Evolutionary conservation across 23 tunicate genomes (phyloP).

Genomic region (Ciona savignyi): DNA sequence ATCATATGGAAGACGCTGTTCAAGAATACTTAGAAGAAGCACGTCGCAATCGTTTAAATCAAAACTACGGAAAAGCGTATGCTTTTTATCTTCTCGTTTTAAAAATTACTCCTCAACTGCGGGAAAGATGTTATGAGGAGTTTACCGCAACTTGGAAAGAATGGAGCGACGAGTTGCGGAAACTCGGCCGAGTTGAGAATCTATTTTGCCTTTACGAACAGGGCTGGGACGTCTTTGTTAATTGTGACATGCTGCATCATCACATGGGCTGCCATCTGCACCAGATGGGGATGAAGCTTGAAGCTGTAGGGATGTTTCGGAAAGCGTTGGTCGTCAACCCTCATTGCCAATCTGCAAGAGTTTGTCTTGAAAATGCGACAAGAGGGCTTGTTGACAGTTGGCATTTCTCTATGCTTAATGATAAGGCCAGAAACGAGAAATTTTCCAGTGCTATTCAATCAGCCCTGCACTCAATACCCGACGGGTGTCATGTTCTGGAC

Average conservation of each 20-base stretch:
- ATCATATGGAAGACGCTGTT: background rate
- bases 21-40: constrained; percentile 24
- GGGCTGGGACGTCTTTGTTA: constrained; percentile 47
- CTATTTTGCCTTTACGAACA: constrained; percentile 60
- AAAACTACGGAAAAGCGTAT: constrained; percentile 73
- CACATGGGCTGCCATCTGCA: constrained; percentile 45
- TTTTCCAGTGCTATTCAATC: constrained; percentile 40
- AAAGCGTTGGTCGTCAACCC: constrained; percentile 28
- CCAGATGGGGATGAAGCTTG: constrained; percentile 30
- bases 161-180: constrained; percentile 51
- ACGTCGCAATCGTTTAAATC: constrained; percentile 10
- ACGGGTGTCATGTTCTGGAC: constrained; percentile 39
- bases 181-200: constrained; percentile 27
- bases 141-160: constrained; percentile 58
- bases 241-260: constrained; percentile 39
- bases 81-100: constrained; percentile 78
- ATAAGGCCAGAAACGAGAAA: constrained; percentile 27
- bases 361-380: constrained; percentile 61
- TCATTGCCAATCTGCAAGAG: constrained; percentile 16
- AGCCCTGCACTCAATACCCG: constrained; percentile 3
- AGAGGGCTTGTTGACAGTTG: constrained; percentile 73
- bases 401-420: constrained; percentile 90
- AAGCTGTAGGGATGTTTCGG: constrained; percentile 42
- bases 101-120: constrained; percentile 18
- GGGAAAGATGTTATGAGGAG: constrained; percentile 17